A percentile compares a stretch with the other conserved stretches of the same genome.
Conservation (phyloP, 2,797 vertebrate genomes). For the Eidolon dupreanum region DNA sequence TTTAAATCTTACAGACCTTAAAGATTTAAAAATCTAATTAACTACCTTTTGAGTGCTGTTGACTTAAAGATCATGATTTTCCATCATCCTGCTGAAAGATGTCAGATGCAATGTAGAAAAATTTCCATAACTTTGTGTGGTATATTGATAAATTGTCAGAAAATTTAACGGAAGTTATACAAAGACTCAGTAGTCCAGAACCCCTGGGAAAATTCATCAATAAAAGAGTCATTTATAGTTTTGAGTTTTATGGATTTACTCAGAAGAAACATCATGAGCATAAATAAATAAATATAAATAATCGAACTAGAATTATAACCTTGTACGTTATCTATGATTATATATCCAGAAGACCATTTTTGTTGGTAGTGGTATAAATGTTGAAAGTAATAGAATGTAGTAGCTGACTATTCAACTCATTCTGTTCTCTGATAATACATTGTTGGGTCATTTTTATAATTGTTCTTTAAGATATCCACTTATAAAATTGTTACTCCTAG, state of each 20-base stretch:
- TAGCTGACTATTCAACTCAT: neutral
- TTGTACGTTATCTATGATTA: neutral
- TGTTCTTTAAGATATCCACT: neutral
- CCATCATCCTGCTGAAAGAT: slow-evolving; percentile 53
- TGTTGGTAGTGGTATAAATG: neutral
- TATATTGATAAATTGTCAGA: slow-evolving; percentile 45
- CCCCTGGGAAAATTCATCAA: neutral
- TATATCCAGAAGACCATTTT: neutral
- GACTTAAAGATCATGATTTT: slow-evolving; percentile 72
- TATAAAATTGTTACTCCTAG: neutral
- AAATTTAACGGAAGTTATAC: neutral
- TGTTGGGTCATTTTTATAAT: neutral
- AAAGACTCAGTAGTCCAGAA: neutral
- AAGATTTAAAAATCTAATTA: slow-evolving; percentile 78
- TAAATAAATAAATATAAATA: slow-evolving; percentile 38
- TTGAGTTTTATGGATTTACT: slow-evolving; percentile 47
- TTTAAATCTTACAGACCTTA: slow-evolving; percentile 60
- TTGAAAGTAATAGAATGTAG: neutral
- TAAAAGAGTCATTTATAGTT: slow-evolving; percentile 27
- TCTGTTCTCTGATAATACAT: neutral
- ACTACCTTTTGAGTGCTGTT: slow-evolving; percentile 61
- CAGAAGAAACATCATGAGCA: neutral
- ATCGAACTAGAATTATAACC: neutral
- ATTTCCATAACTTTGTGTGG: slow-evolving; percentile 41
- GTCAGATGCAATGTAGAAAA: slow-evolving; percentile 68